Base-by-base conservation (phyloP, 2,888 invertebrate species). In the Nomada ruficornis region DNA sequence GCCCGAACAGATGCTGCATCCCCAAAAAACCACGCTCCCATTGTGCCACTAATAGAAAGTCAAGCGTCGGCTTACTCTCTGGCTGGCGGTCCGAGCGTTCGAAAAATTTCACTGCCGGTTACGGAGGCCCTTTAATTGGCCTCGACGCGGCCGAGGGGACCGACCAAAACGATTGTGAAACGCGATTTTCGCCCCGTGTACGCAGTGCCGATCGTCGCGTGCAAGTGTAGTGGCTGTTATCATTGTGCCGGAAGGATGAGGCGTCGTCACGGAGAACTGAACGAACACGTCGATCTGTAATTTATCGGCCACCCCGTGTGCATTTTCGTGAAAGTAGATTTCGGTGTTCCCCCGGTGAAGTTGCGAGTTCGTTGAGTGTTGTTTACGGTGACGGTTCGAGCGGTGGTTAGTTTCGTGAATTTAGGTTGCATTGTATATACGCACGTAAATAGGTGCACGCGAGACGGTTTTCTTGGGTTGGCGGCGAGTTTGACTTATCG, bases 31-130 rank as follows among this genome's bases (percentile, higher is more conserved):
- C 89, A 89, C 89, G 87, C 90, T 90, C 86, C 90, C 91, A 93
- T 93, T 93, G 93, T 93, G 89, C 92, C 89, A 90, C 90, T 92
- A 91, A 93, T 92, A 91, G 92, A 91, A 91, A 92, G 91, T 90
- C 89, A 88, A 90, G 87, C 88, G 83, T 88, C 59, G 73, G 77
- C 86, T 88, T 84, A 83, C 88, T 76, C 68, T 1, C 23, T 26
- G 65, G 50, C 64, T 60, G 42, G 73, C 50, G 69, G 60, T 47
- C 57, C 65, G 70, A 18, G 57, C 55, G 26, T 15, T 65, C 65
- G 64, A 63, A 62, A 68, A 80, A 50, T 76, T 70, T 71, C 10
- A 59, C 67, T 65, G 76, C 54, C 71, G 59, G 42, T 75, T 60
- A 62, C 63, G 50, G 52, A 57, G 70, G 23, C 64, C 57, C 71